Conservation (phyloP, 2,888 invertebrate genomes). For the Lysandra bellargus region DNA sequence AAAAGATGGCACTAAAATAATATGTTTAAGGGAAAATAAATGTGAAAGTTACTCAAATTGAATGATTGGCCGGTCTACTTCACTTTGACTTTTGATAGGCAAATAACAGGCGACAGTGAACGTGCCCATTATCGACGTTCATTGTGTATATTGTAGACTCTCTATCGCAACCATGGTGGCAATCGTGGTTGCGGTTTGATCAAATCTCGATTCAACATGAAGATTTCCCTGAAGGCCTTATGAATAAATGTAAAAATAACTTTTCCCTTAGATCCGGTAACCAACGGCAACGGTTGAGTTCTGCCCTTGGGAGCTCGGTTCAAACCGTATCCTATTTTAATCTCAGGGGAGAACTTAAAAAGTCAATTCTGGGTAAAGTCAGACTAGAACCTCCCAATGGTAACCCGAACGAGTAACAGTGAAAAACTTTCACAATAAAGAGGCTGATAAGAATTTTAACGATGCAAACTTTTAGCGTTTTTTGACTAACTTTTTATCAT, state of each 20-base stretch:
- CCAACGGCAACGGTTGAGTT: not conserved
- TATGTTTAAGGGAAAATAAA: too few species aligned
- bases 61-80: too few species aligned
- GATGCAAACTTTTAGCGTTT: not conserved
- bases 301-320: not conserved
- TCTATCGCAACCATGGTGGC: too few species aligned
- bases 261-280: not conserved
- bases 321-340: not conserved
- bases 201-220: not conserved
- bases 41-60: too few species aligned
- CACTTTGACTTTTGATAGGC: too few species aligned
- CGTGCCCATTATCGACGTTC: too few species aligned
- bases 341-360: not conserved
- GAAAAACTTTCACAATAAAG: constrained; percentile 12
- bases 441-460: constrained; percentile 5
- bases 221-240: not conserved
- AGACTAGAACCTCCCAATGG: not conserved
- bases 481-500: not conserved
- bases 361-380: not conserved
- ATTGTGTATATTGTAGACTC: too few species aligned
- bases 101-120: too few species aligned
- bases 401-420: not conserved
- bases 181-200: too few species aligned
- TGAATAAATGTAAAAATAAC: not conserved
- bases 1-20: not conserved